phyloP scores from a whole-genome alignment of 2,113 vertebrate species.

The Thryonomys swinderianus region DNA sequence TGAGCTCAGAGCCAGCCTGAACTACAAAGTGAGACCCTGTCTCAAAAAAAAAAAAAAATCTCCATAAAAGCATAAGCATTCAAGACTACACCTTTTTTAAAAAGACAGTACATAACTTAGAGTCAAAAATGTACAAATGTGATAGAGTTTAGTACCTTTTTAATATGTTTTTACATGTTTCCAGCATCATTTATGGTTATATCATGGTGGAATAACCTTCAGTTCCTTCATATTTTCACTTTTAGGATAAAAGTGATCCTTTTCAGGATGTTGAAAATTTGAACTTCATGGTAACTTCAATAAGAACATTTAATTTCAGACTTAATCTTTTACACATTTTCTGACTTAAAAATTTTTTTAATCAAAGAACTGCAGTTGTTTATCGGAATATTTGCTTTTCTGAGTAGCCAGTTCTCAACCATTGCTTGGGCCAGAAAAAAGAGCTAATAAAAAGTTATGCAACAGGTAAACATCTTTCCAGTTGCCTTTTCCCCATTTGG shows the following conservation, averaged over 20 bases:
- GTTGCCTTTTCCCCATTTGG: conserved; percentile 56
- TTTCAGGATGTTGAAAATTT: conserved; percentile 30
- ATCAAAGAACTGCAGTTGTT: conserved; percentile 31
- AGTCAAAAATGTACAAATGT: neutral
- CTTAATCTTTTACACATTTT: conserved; percentile 41
- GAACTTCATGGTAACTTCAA: neutral
- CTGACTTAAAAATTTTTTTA: conserved; percentile 17
- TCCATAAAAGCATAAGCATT: conserved; percentile 22
- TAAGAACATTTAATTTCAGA: neutral
- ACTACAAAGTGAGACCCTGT: no score
- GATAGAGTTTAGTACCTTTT: neutral
- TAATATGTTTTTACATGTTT: neutral
- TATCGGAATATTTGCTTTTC: conserved; percentile 64
- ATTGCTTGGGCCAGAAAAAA: conserved; percentile 26
- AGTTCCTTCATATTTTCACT: neutral
- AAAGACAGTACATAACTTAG: neutral
- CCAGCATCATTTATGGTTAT: neutral
- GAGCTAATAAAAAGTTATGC: conserved; percentile 53
- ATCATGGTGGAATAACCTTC: neutral
- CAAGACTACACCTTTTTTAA: conserved; percentile 2
- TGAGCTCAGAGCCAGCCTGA: no score
- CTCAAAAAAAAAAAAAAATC: no score
- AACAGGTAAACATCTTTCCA: conserved; percentile 62
- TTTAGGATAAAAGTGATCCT: conserved; percentile 32
- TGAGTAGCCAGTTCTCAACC: neutral